Evolutionary conservation across 2,797 vertebrate genomes (phyloP), one percentile per base, ranked within the genome.

Genomic region (Mormyrops boulengeri): DNA sequence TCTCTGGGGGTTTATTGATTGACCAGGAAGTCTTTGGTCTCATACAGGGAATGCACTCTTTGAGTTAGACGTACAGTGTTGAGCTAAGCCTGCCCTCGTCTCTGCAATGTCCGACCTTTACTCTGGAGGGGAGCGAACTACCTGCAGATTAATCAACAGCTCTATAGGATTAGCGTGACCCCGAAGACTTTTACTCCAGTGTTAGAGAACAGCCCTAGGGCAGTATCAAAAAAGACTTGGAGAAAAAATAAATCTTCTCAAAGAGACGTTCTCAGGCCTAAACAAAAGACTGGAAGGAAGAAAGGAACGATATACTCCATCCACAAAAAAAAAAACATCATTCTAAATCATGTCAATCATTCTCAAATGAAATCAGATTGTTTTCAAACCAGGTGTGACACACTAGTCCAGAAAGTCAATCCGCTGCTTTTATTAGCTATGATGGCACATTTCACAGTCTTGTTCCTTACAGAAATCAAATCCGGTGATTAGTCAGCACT

Each of bases 341-440:
- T 22, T 85, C 88, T 26, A 66, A 89, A 89, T 89, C 53, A 57
- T 47, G 55, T 89, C 88, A 62, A 53, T 89, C 88, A 85, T 49
- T 89, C 88, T 26, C 77, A 89, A 93, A 92, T 93, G 91, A 93
- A 93, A 93, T 93, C 89, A 92, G 94, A 94, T 95, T 93, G 93
- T 95, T 95, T 95, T 93, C 91, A 92, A 93, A 91, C 44, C 82
- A 12, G 91, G 55, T 80, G 53, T 55, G 53, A 89, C 88, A 44
- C 55, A 55, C 53, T 44, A 14, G 77, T 52, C 38, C 5, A 2
- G 12, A 85, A 88, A 89, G 62, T 62, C 91, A 94, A 95, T 92
- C 92, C 92, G 93, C 95, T 93, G 94, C 95, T 95, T 96, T 96
- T 95, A 96, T 95, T 95, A 95, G 95, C 95, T 95, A 95, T 95